Conservation (phyloP, 1,140 invertebrate species). For the Stegodyphus mimosarum region DNA sequence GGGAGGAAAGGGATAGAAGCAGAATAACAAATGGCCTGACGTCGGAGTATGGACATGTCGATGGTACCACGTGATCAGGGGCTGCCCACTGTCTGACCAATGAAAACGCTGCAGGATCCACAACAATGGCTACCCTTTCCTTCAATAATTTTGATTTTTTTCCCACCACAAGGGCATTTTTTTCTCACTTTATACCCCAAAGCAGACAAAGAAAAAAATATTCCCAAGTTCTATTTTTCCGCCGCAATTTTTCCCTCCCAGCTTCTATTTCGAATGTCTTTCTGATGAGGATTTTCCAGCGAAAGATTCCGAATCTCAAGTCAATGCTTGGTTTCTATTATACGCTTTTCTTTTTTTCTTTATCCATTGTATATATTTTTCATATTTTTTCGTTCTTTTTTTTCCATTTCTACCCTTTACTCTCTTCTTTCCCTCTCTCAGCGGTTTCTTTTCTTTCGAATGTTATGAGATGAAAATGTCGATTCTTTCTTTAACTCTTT, state of each 20-base stretch:
- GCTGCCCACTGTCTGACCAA: conserved; percentile 59
- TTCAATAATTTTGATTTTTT: conserved; percentile 45
- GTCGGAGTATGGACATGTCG: conserved; percentile 51
- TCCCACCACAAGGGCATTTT: not conserved
- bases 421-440: conserved; percentile 13
- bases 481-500: conserved; percentile 59
- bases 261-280: conserved; percentile 46
- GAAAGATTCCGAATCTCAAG: conserved; percentile 54
- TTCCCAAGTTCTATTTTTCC: not conserved
- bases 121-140: conserved; percentile 29
- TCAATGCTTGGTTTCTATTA: conserved; percentile 60
- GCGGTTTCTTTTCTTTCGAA: conserved; percentile 52
- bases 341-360: conserved; percentile 19
- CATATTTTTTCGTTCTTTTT: conserved; percentile 11
- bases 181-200: conserved; percentile 32
- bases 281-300: conserved; percentile 60
- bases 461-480: conserved; percentile 61
- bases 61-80: conserved; percentile 55
- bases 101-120: conserved; percentile 21
- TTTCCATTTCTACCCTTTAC: conserved; percentile 13
- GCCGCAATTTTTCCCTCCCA: not conserved
- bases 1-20: conserved; percentile 13
- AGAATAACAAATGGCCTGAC: conserved; percentile 56
- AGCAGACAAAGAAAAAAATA: conserved; percentile 7
- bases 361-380: not conserved